phyloP scores from a whole-genome alignment of 1,140 invertebrate genomes.

The Drosophila micromelanica region DNA sequence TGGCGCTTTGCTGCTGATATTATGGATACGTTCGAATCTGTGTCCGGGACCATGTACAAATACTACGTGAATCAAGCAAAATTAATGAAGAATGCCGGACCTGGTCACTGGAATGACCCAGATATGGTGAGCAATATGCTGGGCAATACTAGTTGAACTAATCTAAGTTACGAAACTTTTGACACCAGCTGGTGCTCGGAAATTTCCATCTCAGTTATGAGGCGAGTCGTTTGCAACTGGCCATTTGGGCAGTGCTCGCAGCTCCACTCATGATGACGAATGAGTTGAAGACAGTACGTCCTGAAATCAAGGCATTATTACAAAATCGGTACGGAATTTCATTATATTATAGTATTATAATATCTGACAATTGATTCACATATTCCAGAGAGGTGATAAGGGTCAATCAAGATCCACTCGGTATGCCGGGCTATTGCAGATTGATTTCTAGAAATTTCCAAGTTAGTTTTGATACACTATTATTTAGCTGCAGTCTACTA shows the following conservation, averaged over 20 bases:
- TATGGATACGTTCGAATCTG: constrained; percentile 95
- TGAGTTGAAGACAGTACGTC: constrained; percentile 94
- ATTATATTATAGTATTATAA: not conserved
- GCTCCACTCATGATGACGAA: constrained; percentile 98
- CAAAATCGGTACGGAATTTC: constrained; percentile 87
- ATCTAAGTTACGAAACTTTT: not conserved
- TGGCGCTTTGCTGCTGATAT: constrained; percentile 98
- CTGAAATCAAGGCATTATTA: constrained; percentile 95
- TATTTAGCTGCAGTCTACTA: not conserved
- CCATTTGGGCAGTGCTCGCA: constrained; percentile 98
- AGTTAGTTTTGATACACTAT: constrained; percentile 2
- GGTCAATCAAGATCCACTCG: constrained; percentile 93
- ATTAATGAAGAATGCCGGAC: constrained; percentile 94
- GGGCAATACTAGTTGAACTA: not conserved
- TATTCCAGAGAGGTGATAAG: constrained; percentile 93
- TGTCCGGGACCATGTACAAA: constrained; percentile 95
- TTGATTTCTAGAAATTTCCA: constrained; percentile 1
- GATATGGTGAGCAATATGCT: constrained; percentile 91
- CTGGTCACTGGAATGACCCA: constrained; percentile 98
- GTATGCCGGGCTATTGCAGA: constrained; percentile 28
- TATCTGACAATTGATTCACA: too few relatives aligned
- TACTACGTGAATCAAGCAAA: constrained; percentile 95
- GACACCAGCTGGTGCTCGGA: constrained; percentile 93
- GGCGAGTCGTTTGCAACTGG: constrained; percentile 98
- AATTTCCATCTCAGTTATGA: constrained; percentile 98